Base-by-base conservation (phyloP, 2,113 vertebrate genomes). In the Hippopotamus amphibius region DNA sequence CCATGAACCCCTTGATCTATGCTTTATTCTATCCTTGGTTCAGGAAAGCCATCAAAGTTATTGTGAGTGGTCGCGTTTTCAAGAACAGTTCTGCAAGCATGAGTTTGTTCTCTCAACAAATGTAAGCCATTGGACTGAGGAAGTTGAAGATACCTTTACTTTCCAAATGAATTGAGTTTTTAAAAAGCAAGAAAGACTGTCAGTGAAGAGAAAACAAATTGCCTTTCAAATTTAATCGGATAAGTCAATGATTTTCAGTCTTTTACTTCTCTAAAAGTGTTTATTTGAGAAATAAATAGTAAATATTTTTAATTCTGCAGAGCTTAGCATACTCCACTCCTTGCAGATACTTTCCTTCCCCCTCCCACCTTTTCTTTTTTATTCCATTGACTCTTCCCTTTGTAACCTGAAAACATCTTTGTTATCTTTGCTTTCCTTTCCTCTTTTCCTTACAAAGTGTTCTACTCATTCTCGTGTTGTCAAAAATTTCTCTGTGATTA, bases 11-110 rank as follows among this genome's bases (percentile, higher is more conserved):
- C 61, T 85, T 98, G 81, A 97, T 97, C 71, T 98, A 97, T 66
- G 98, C 90, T 72, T 93, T 97, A 33, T 97, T 96, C 95, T 98
- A 95, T 6, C 97, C 96, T 0, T 96, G 95, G 94, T 98, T 98
- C 97, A 87, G 66, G 48, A 97, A 95, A 93, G 95, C 95, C 17
- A 86, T 96, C 41, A 96, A 92, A 84, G 17, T 98, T 12, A 96
- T 96, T 66, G 4, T 97, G 17, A 95, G 63, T 84, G 97, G 97
- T 7, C 22, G 28, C 43, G 28, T 93, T 63, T 97, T 96, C 41
- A 68, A 69, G 48, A 37, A 80, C 0, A 8, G 61, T 28, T 97
- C 83, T 63, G 90, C n/a, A 33, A 57, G 19, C 26, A 65, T 85
- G 2, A 96, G 43, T 28, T 97, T 48, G 83, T 97, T 97, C 97